Evolutionary conservation across 1,140 invertebrate genomes (phyloP).

Genomic region (Cyphomyrmex costatus): DNA sequence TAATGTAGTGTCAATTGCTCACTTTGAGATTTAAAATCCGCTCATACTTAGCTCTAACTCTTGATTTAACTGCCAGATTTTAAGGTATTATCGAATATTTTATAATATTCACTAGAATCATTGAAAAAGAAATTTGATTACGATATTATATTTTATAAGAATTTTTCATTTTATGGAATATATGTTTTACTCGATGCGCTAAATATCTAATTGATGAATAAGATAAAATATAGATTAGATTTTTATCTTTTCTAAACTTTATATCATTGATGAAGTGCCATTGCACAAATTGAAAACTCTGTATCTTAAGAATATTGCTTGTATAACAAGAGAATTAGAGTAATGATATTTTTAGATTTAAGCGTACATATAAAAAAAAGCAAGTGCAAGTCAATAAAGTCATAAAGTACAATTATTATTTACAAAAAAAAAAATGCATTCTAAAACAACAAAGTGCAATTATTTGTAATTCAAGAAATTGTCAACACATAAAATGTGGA

Average conservation of each 20-base stretch:
- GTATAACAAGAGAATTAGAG: not conserved
- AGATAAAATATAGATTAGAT: slow-evolving; percentile 29
- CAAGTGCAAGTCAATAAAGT: slow-evolving; percentile 20
- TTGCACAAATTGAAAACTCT: slow-evolving; percentile 27
- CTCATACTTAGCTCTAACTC: slow-evolving; percentile 8
- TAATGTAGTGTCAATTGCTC: not conserved
- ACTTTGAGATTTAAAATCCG: slow-evolving; percentile 6
- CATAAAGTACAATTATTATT: slow-evolving; percentile 5
- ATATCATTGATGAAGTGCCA: slow-evolving; percentile 11
- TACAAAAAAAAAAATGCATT: not conserved
- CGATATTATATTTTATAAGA: slow-evolving; percentile 25
- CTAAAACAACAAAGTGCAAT: slow-evolving; percentile 30
- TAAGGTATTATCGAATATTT: slow-evolving; percentile 3
- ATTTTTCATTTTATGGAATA: slow-evolving; percentile 28
- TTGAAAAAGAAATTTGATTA: slow-evolving; percentile 16
- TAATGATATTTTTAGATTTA: slow-evolving; percentile 40
- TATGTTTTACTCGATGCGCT: not conserved
- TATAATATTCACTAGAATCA: slow-evolving; percentile 10
- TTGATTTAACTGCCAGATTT: slow-evolving; percentile 32
- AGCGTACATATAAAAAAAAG: slow-evolving; percentile 29
- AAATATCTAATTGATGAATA: slow-evolving; percentile 35
- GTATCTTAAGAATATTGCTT: slow-evolving; percentile 3
- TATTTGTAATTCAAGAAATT: slow-evolving; percentile 29
- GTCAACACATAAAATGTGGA: not conserved
- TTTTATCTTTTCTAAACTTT: slow-evolving; percentile 52